Percentiles rank a stretch among this genome's conserved stretches.
These are phyloP conservation scores for Grammomys surdaster DNA, from an alignment of 2,113 vertebrate genomes.

Conservation along the genomic window DNA sequence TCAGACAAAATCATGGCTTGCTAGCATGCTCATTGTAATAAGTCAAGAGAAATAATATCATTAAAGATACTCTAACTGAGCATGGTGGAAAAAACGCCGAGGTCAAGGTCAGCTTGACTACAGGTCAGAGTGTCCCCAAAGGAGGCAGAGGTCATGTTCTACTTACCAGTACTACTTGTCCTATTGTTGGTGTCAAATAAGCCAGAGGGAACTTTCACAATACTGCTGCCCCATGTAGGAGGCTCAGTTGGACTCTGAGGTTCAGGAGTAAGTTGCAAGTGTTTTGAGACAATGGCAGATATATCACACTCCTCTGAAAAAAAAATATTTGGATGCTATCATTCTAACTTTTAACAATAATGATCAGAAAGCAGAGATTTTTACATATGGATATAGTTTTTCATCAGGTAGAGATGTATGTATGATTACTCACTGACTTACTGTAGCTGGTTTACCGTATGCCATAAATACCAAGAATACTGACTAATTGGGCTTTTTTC, in stretches of 20 bases:
- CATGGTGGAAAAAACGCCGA: neutral
- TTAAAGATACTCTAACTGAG: conserved; percentile 7
- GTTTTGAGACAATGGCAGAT: conserved; percentile 82
- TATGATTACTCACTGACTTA: neutral
- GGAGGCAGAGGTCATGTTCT: neutral
- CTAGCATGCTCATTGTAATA: conserved; percentile 31
- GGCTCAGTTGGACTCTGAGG: conserved; percentile 83
- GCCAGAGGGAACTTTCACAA: conserved; percentile 93
- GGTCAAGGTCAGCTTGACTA: neutral
- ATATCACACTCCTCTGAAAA: conserved; percentile 76
- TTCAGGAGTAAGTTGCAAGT: conserved; percentile 81
- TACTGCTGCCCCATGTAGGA: conserved; percentile 88
- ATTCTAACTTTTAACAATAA: conserved; percentile 29
- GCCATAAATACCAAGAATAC: neutral
- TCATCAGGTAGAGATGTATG: neutral
- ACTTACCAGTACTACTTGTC: conserved; percentile 90
- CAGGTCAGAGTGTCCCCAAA: neutral
- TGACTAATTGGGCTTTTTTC: neutral
- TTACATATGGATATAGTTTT: neutral
- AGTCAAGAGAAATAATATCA: neutral
- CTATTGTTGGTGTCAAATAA: conserved; percentile 89
- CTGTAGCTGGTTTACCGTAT: conserved; percentile 20
- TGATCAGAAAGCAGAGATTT: conserved; percentile 31
- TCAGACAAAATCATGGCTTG: neutral
- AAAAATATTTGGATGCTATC: conserved; percentile 32